Conservation (phyloP, 2,797 vertebrate genomes). For the Huso huso region DNA sequence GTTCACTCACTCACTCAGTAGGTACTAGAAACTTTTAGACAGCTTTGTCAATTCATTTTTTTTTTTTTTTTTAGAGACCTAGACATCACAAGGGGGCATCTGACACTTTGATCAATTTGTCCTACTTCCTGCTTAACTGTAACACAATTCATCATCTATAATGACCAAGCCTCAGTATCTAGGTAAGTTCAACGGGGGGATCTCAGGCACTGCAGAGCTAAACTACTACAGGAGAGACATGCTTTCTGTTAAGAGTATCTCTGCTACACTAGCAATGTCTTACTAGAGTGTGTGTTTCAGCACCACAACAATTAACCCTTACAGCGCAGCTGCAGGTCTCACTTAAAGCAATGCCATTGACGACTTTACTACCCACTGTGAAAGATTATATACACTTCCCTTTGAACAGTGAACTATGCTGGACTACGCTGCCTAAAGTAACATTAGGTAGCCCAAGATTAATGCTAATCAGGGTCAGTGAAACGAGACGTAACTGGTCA, state of each 20-base stretch:
- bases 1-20: not conserved
- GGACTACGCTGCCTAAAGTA: no score
- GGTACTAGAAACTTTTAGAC: slow-evolving; percentile 55
- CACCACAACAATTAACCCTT: no score
- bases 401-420: no score
- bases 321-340: no score
- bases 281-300: slow-evolving; percentile 28
- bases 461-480: no score
- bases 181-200: slow-evolving; percentile 44
- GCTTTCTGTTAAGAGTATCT: slow-evolving; percentile 44
- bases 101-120: slow-evolving; percentile 76
- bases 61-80: slow-evolving; percentile 53
- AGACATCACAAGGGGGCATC: slow-evolving; percentile 64
- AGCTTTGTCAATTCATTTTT: slow-evolving; percentile 40
- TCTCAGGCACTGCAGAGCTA: slow-evolving; percentile 49
- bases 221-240: slow-evolving; percentile 59
- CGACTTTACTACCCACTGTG: no score
- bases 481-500: no score
- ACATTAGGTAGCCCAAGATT: no score
- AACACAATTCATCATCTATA: slow-evolving; percentile 72
- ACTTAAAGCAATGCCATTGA: no score
- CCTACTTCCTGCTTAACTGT: slow-evolving; percentile 67
- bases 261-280: slow-evolving; percentile 57
- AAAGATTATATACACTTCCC: no score
- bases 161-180: slow-evolving; percentile 53